These are phyloP conservation scores for Galerucella calmariensis DNA, from an alignment of 2,888 invertebrate species.

Conservation along the genomic window DNA sequence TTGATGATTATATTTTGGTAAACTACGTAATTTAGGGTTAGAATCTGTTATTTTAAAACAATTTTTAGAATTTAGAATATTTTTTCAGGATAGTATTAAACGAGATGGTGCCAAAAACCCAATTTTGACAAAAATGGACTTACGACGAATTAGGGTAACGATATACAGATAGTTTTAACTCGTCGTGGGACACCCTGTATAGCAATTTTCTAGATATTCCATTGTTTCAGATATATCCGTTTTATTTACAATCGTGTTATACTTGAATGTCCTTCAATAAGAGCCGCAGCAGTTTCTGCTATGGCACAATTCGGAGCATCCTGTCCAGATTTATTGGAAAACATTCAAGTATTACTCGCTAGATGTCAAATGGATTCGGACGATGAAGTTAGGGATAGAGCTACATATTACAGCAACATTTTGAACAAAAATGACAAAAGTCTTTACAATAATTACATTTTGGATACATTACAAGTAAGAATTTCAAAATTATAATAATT, in stretches of 20 bases:
- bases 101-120: no score
- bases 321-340: slow-evolving; percentile 87
- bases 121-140: no score
- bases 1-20: no score
- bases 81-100: no score
- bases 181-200: no score
- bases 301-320: slow-evolving; percentile 98
- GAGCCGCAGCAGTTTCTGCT: slow-evolving; percentile 97
- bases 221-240: slow-evolving; percentile 73
- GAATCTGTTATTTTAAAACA: no score
- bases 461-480: slow-evolving; percentile 74
- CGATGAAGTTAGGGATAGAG: slow-evolving; percentile 98
- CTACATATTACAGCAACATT: slow-evolving; percentile 94
- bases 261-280: slow-evolving; percentile 93
- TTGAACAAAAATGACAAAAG: slow-evolving; percentile 77
- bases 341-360: slow-evolving; percentile 83
- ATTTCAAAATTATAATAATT: no score
- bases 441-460: slow-evolving; percentile 81
- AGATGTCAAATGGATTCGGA: slow-evolving; percentile 96
- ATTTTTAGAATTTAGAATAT: no score
- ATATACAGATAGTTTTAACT: no score
- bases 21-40: no score
- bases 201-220: no score
- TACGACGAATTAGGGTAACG: no score
- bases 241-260: slow-evolving; percentile 93